Evolutionary conservation across 2,797 vertebrate species (phyloP).

Genomic region (Caiman crocodilus): DNA sequence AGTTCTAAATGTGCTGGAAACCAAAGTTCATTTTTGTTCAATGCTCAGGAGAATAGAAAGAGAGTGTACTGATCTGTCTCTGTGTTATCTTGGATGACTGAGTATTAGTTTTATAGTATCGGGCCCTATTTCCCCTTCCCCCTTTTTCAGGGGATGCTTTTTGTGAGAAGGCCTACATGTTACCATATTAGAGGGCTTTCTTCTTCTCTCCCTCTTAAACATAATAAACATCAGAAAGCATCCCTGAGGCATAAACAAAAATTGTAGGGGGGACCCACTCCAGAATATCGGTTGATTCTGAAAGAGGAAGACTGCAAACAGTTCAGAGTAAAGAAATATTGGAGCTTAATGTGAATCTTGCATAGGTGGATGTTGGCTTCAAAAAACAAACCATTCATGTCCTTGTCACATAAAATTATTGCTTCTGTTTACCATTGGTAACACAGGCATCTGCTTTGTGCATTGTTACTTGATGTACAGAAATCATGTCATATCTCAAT

Average conservation of each 20-base stretch:
- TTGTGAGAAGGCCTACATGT: slow-evolving; percentile 7
- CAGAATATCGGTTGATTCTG: neutral
- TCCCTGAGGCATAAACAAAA: slow-evolving; percentile 23
- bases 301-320: neutral
- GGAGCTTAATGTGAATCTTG: neutral
- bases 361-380: neutral
- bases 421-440: neutral
- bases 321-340: neutral
- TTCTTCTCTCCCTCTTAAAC: neutral
- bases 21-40: slow-evolving; percentile 50
- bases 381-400: neutral
- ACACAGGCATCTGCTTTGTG: neutral
- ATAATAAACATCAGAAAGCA: neutral
- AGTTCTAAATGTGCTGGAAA: slow-evolving; percentile 57
- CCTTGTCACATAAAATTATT: neutral
- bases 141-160: neutral
- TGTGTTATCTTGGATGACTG: slow-evolving; percentile 6
- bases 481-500: neutral
- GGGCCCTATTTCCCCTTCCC: neutral
- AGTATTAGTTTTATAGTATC: slow-evolving; percentile 20
- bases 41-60: slow-evolving; percentile 15
- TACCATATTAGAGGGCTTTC: neutral
- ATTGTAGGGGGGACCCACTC: neutral
- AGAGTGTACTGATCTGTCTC: slow-evolving; percentile 25
- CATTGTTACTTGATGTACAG: neutral